These are phyloP conservation scores for Branchipolynoe longqiensis DNA, from an alignment of 2,888 invertebrate species.

Conservation along the genomic window DNA sequence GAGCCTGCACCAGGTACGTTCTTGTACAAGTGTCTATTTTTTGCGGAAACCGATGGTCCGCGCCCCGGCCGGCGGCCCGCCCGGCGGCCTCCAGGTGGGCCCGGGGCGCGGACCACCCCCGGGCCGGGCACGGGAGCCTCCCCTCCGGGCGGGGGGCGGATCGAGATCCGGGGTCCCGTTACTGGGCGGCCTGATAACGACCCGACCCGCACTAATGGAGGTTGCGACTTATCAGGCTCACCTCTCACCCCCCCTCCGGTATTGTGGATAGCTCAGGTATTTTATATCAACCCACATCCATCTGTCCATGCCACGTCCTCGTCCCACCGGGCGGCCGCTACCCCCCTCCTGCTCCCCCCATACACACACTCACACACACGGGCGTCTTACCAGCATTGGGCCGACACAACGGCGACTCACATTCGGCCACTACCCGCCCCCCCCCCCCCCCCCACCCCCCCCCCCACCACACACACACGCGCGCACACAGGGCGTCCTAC, in stretches of 20 bases:
- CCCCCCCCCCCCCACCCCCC: background rate
- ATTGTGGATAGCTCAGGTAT: constrained; percentile 4
- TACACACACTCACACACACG: too few relatives aligned
- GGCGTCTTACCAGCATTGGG: too few relatives aligned
- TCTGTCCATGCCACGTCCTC: background rate
- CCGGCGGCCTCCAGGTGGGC: constrained; percentile 3
- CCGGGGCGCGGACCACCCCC: constrained; percentile 27
- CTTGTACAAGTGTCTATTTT: too few relatives aligned
- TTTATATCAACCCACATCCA: background rate
- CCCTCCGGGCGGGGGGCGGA: constrained; percentile 1
- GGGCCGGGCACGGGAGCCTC: background rate
- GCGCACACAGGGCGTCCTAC: too few relatives aligned
- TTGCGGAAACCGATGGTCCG: background rate
- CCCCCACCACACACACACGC: background rate
- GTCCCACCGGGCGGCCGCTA: background rate
- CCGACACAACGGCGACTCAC: too few relatives aligned
- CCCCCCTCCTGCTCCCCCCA: background rate
- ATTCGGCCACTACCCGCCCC: too few relatives aligned
- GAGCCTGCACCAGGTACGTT: too few relatives aligned
- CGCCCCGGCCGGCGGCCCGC: constrained; percentile 7
- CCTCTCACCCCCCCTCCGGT: background rate
- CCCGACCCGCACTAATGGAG: constrained; percentile 6
- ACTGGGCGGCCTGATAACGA: constrained; percentile 15
- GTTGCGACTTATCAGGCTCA: background rate
- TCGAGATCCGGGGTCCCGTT: constrained; percentile 15